phyloP scores from a whole-genome alignment of 2,888 invertebrate genomes.

The Malthinus flaveolus region DNA sequence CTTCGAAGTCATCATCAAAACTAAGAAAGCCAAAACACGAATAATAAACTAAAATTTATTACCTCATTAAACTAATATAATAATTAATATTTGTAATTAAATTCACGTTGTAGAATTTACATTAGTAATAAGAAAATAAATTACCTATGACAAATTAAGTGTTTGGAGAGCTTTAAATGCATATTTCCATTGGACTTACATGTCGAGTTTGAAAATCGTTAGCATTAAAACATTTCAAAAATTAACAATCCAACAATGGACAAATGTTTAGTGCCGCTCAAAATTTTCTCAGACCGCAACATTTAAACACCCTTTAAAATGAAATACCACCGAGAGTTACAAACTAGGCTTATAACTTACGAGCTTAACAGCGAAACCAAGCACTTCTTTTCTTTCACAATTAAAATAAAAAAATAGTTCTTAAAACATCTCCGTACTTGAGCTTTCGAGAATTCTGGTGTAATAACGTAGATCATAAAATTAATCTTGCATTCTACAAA shows the following conservation, averaged over 20 bases:
- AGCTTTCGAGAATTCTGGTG: slow-evolving; percentile 32
- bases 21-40: no score
- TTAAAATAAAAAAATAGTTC: slow-evolving; percentile 34
- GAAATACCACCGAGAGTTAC: slow-evolving; percentile 47
- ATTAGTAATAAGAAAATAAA: no score
- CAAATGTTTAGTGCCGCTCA: slow-evolving; percentile 20
- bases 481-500: slow-evolving; percentile 49
- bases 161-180: no score
- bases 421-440: slow-evolving; percentile 30
- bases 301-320: slow-evolving; percentile 43
- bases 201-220: no score
- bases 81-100: no score
- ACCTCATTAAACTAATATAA: no score
- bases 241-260: background rate
- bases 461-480: slow-evolving; percentile 51
- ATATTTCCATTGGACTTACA: no score
- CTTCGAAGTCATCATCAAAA: no score
- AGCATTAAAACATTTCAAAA: no score
- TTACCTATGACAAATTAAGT: no score
- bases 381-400: slow-evolving; percentile 29
- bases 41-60: no score
- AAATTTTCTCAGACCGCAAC: slow-evolving; percentile 44
- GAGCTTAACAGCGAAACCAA: slow-evolving; percentile 31
- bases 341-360: slow-evolving; percentile 50
- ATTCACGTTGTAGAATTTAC: no score